These are phyloP conservation scores for Emydocephalus ijimae DNA, from an alignment of 2,113 vertebrate genomes.

Conservation along the genomic window DNA sequence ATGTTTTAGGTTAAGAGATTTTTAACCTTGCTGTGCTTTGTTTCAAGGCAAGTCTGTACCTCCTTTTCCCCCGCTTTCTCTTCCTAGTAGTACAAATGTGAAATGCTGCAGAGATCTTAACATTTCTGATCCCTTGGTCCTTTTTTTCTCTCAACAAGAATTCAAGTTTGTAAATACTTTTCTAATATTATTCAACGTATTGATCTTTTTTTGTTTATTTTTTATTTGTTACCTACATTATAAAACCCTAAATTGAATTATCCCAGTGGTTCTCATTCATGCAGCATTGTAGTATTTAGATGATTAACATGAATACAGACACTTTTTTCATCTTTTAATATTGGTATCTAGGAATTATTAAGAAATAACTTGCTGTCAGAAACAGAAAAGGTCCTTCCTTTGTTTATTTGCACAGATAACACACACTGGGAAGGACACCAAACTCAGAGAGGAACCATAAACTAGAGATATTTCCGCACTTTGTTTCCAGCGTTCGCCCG, in stretches of 20 bases:
- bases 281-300: background rate
- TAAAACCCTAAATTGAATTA: background rate
- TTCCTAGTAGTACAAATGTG: background rate
- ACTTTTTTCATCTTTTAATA: background rate
- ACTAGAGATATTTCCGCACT: no score
- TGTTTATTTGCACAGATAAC: background rate
- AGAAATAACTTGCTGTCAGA: background rate
- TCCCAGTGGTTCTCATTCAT: background rate
- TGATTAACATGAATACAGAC: background rate
- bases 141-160: background rate
- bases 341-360: background rate
- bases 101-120: background rate
- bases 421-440: no score
- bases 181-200: background rate
- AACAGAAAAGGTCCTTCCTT: background rate
- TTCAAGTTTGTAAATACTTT: background rate
- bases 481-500: no score
- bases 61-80: background rate
- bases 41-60: background rate
- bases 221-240: background rate
- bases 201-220: background rate
- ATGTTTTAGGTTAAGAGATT: slow-evolving; percentile 3
- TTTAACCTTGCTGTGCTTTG: background rate
- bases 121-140: background rate
- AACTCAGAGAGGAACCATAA: no score